Conservation (phyloP, 2,113 vertebrate species). For the Prionailurus bengalensis region DNA sequence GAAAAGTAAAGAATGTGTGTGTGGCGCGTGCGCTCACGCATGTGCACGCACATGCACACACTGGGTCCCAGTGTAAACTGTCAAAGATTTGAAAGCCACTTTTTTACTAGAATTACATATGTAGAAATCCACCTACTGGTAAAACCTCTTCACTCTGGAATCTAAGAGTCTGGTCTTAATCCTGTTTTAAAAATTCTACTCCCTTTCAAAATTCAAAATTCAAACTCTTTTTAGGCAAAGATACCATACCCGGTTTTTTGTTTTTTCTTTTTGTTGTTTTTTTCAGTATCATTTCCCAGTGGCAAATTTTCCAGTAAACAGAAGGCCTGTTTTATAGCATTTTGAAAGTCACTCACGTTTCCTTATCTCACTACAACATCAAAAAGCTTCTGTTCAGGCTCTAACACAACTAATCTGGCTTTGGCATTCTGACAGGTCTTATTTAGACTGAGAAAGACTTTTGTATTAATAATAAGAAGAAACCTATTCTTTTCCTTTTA, state of each 20-base stretch:
- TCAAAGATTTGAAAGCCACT: not conserved
- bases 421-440: not conserved
- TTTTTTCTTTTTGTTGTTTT: too few species aligned
- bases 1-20: not conserved
- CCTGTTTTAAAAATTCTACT: not conserved
- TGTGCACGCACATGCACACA: rapidly evolving
- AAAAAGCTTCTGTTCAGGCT: not conserved
- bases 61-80: not conserved
- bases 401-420: not conserved
- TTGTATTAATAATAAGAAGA: not conserved
- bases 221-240: not conserved
- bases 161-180: not conserved
- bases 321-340: not conserved
- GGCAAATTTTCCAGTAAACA: not conserved
- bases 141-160: not conserved
- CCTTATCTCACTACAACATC: not conserved
- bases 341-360: not conserved
- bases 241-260: not conserved
- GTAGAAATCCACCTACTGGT: not conserved
- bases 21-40: too few species aligned
- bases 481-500: not conserved
- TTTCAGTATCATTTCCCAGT: not conserved
- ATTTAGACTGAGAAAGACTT: not conserved
- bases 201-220: not conserved
- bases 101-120: not conserved